Evolutionary conservation across 2,888 invertebrate species (phyloP), one percentile per base, ranked within the genome.

Genomic region (Chorisops tibialis): DNA sequence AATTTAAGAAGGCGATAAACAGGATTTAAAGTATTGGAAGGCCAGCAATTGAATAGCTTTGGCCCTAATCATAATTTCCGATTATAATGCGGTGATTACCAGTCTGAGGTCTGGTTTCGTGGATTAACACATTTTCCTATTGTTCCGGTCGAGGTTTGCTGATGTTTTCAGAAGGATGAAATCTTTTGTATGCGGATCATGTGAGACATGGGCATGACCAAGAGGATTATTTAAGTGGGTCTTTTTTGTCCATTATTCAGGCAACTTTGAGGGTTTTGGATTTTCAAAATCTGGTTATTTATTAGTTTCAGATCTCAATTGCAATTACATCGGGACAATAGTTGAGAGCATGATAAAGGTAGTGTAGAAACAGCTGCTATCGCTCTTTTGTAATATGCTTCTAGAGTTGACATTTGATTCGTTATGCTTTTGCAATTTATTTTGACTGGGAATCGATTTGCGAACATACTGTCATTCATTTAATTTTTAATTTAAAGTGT

Each of bases 151-250:
- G 22, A 19, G 52, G 51, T 51, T 51, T 51, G 52, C 52, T 41
- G 45, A 56, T 56, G 56, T 56, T 56, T 56, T 56, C 22, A 30
- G 43, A 24, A 41, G 52, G 52, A 22, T 22, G 52, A 35, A 22
- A 22, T 54, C 41, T 18, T 39, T 54, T 54, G 52, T 54, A 5
- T 21, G 30, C 30, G 21, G 22, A 22, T 54, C 39, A 41, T 39
- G 52, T 54, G n/a, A n/a, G n/a, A n/a, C 39, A 54, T 19, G 56
- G 56, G 56, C 56, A 56, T 56, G 45, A 56, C 56, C 56, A 56
- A 56, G 56, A 56, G 56, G 56, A 56, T 56, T 56, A 56, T 54
- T 41, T 19, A 21, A 22, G 24, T 41, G 18, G 39, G 22, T 11
- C 22, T 41, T 54, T 18, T 19, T 39, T 19, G 37, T 1, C 47